Evolutionary conservation across 2,888 invertebrate species (phyloP).

Genomic region (Melinopterus prodromus): DNA sequence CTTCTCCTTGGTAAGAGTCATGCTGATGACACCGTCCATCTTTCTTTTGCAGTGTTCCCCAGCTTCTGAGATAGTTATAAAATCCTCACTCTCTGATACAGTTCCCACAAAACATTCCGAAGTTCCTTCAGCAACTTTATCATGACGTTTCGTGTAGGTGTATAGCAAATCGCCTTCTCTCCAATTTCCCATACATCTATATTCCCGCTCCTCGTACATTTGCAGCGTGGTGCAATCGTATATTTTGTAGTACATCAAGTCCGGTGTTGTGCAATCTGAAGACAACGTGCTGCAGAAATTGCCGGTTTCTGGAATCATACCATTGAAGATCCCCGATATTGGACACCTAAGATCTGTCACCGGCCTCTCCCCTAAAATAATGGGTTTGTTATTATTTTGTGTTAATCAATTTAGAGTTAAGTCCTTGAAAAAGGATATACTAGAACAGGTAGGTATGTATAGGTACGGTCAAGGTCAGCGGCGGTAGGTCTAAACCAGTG

Average conservation of each 20-base stretch:
- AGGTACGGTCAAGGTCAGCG: background rate
- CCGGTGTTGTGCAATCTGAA: conserved; percentile 70
- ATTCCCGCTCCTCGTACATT: conserved; percentile 72
- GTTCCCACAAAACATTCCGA: conserved; percentile 74
- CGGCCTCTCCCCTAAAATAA: conserved; percentile 38
- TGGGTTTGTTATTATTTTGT: background rate
- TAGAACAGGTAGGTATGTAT: no score
- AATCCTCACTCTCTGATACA: conserved; percentile 63
- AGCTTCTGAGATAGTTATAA: conserved; percentile 71
- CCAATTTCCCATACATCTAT: conserved; percentile 74
- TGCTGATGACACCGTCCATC: conserved; percentile 68
- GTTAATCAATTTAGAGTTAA: conserved; percentile 13
- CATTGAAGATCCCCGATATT: conserved; percentile 71
- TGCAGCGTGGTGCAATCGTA: conserved; percentile 67
- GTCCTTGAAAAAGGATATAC: no score
- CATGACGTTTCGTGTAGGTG: conserved; percentile 71
- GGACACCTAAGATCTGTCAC: conserved; percentile 61
- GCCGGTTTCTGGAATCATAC: conserved; percentile 68
- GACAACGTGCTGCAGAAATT: conserved; percentile 71
- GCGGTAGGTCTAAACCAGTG: background rate
- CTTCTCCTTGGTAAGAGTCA: conserved; percentile 63
- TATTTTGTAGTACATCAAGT: conserved; percentile 73
- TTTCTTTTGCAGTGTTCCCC: conserved; percentile 70
- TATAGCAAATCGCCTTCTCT: conserved; percentile 68
- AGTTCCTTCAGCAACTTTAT: conserved; percentile 62